A percentile compares a stretch with the other conserved stretches of the same genome.
phyloP scores from a whole-genome alignment of 2,113 vertebrate species.

The Xenus cinereus region DNA sequence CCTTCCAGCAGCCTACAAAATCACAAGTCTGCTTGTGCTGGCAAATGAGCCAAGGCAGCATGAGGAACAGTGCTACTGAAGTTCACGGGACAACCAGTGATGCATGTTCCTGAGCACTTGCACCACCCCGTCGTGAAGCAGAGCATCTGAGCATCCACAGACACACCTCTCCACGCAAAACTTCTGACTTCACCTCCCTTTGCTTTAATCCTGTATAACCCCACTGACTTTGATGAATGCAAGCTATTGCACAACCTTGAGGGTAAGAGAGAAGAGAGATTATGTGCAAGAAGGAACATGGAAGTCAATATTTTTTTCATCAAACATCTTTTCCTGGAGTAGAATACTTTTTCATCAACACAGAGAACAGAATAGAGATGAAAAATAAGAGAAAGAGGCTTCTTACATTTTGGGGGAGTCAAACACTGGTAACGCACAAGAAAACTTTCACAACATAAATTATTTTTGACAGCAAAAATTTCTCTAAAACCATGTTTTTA shows the following conservation, averaged over 20 bases:
- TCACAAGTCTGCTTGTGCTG: neutral
- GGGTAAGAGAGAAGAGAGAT: neutral
- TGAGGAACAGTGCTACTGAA: neutral
- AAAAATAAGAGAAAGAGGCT: neutral
- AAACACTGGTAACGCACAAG: neutral
- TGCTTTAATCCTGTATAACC: neutral
- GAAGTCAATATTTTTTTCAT: neutral
- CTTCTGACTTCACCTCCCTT: neutral
- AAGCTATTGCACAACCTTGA: neutral
- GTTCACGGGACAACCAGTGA: neutral
- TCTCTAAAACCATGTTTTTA: neutral
- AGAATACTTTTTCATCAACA: neutral
- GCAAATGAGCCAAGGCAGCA: neutral
- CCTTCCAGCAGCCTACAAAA: neutral
- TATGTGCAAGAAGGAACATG: neutral
- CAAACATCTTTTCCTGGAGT: neutral
- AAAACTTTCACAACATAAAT: neutral
- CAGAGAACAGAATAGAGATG: rapidly evolving
- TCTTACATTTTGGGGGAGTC: neutral
- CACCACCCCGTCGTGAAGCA: neutral
- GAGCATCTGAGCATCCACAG: neutral
- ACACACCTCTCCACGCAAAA: neutral
- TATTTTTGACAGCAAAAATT: neutral
- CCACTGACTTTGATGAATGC: neutral
- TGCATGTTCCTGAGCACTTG: neutral